Base-by-base conservation (phyloP, 37 sponge, comb jelly and placozoan species). In the Chondrosia reniformis region DNA sequence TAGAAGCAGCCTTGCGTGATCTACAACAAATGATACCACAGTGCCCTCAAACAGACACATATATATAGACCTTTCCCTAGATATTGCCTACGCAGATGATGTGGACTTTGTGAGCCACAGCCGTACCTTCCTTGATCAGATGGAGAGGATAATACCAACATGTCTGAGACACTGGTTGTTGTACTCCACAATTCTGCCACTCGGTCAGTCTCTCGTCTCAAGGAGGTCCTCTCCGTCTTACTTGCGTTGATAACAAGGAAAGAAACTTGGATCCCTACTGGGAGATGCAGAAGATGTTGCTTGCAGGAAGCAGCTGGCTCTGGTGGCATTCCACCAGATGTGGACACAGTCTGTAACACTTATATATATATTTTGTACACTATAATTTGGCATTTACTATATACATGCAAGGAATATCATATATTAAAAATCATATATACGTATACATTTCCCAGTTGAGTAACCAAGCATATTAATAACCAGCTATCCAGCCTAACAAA, bases 81-180 rank as follows among this genome's bases (percentile, higher is more conserved):
- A 74, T 27, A 46, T 74, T 74, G 75, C 54, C 75, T 74, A 74
- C 45, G 75, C 49, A n/a, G 75, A 74, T 46, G 75, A 74, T 6
- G 54, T 46, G 46, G 75, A 74, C 75, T 74, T 74, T 44, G 54
- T 46, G 25, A 46, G 75, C 54, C 54, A 74, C 46, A 44, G 52
- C 49, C 54, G 75, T 66, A 31, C 67, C 38, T 66, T 66, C 40
- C 67, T 66, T 37, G 40, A 66, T 66, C 37, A 66, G 38, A 3
- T 44, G 49, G 75, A 74, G 49, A 13, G 52, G 7, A 74, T 74
- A 7, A 27, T 27, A 46, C 28, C 75, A 8, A 74, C 52, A 41
- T 44, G 46, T 46, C 75, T 74, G 30, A 40, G 30, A 8, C 52
- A 43, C 75, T 74, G 75, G 75, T 46, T 46, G 10, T 27, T 63